Evolutionary conservation across 1,140 invertebrate genomes (phyloP), one percentile per base, ranked within the genome.

Genomic region (Asbolus verrucosus): DNA sequence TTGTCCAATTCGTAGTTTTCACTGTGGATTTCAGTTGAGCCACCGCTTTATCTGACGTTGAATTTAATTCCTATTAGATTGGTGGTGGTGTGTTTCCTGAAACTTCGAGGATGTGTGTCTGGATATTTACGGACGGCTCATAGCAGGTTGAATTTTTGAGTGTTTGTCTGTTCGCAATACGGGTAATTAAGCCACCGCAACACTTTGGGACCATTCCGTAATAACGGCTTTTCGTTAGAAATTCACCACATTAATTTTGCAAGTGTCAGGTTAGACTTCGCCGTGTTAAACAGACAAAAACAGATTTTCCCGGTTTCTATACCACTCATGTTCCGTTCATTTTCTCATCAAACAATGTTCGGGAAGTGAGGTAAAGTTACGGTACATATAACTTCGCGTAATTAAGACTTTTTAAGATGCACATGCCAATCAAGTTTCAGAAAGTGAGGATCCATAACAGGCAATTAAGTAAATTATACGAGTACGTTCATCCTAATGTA

Each of bases 401-500:
- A 46, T 46, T n/a, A n/a, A n/a, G n/a, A n/a, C n/a, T n/a, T n/a
- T n/a, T n/a, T n/a, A n/a, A n/a, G n/a, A n/a, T n/a, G n/a, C n/a
- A n/a, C n/a, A n/a, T n/a, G n/a, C n/a, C n/a, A n/a, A n/a, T n/a
- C 18, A 43, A 6, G 19, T 18, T 46, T 16, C 41, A 46, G 3
- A 41, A 14, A 6, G 39, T 41, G 39, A 41, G 5, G 39, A 41
- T 8, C 19, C 14, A 46, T 46, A 46, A 46, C 41, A 9, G 6
- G 4, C 16, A 46, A 46, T 46, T 46, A 46, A 46, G 19, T 46
- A 46, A 46, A 46, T 46, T 46, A 46, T 16, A 39, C 38, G 41
- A 5, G n/a, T 6, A 46, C 15, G 24, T 27, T 27, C 16, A n/a
- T n/a, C n/a, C n/a, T 19, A 16, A 6, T 19, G 41, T 1, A 46